A percentile compares a stretch with the other conserved stretches of the same genome.
phyloP scores from a whole-genome alignment of 2,113 vertebrate genomes.

The Microcebus jonahi region DNA sequence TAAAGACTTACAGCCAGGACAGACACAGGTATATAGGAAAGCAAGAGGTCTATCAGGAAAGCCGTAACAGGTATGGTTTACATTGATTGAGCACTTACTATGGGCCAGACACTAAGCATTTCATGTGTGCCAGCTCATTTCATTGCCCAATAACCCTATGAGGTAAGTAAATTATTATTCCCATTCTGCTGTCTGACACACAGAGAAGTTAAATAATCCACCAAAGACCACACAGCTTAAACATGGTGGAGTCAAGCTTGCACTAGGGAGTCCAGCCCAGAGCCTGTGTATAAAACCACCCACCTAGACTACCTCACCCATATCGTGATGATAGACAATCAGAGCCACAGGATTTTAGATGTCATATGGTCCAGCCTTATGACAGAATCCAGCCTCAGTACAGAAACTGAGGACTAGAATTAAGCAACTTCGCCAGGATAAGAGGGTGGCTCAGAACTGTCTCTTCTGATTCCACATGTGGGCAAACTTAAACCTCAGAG shows the following conservation, averaged over 20 bases:
- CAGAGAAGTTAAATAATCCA: not conserved
- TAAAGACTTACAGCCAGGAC: not conserved
- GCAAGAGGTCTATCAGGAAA: not conserved
- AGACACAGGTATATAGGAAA: not conserved
- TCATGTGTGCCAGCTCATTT: not conserved
- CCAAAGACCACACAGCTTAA: not conserved
- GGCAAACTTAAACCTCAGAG: not conserved
- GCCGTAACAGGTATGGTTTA: not conserved
- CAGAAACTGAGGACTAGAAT: not conserved
- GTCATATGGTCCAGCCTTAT: not conserved
- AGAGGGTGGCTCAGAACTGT: not conserved
- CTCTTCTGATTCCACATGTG: not conserved
- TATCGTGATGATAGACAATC: not conserved
- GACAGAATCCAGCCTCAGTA: not conserved
- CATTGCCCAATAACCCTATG: not conserved
- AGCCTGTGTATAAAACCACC: not conserved
- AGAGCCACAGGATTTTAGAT: not conserved
- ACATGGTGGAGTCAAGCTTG: not conserved
- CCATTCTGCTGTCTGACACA: not conserved
- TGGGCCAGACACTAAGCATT: not conserved
- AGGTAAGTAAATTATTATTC: not conserved
- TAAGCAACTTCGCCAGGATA: not conserved
- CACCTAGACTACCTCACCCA: not conserved
- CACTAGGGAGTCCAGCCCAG: not conserved
- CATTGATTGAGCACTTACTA: not conserved